phyloP scores from a whole-genome alignment of 2,888 invertebrate species.

The Anarsia innoxiella region DNA sequence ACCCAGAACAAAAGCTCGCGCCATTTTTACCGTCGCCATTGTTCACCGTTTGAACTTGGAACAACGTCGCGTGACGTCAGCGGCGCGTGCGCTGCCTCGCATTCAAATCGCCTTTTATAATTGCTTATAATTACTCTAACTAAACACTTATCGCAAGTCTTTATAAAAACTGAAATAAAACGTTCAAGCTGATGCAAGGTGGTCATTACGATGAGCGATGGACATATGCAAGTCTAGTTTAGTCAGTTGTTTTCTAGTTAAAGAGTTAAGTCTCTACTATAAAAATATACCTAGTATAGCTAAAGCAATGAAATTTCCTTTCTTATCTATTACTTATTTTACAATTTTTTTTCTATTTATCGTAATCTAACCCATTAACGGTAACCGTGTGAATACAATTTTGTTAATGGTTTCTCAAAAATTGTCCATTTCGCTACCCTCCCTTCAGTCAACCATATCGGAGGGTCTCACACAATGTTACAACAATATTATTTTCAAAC shows the following conservation, averaged over 20 bases:
- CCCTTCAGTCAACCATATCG: constrained; percentile 38
- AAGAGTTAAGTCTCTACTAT: no score
- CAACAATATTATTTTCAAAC: constrained; percentile 58
- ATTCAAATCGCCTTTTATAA: constrained; percentile 57
- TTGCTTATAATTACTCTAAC: constrained; percentile 45
- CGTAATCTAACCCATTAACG: constrained; percentile 13
- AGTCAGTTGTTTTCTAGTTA: no score
- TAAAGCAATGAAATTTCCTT: no score
- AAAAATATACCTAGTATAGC: no score
- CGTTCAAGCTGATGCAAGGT: constrained; percentile 1
- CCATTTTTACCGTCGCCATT: constrained; percentile 64
- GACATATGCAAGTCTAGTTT: background rate
- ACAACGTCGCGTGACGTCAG: constrained; percentile 63
- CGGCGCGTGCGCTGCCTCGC: constrained; percentile 63
- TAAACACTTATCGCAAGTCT: constrained; percentile 30
- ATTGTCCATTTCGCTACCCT: constrained; percentile 31
- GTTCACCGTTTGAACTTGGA: constrained; percentile 66
- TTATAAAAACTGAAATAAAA: constrained; percentile 5
- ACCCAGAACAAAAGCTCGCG: constrained; percentile 64
- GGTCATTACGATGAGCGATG: constrained; percentile 7
- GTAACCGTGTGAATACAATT: constrained; percentile 35
- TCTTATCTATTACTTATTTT: no score
- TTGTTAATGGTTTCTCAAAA: constrained; percentile 31
- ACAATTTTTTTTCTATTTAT: no score
- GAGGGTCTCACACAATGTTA: constrained; percentile 55